Evolutionary conservation across 2,797 vertebrate species (phyloP).

Genomic region (Coregonus ussuriensis): DNA sequence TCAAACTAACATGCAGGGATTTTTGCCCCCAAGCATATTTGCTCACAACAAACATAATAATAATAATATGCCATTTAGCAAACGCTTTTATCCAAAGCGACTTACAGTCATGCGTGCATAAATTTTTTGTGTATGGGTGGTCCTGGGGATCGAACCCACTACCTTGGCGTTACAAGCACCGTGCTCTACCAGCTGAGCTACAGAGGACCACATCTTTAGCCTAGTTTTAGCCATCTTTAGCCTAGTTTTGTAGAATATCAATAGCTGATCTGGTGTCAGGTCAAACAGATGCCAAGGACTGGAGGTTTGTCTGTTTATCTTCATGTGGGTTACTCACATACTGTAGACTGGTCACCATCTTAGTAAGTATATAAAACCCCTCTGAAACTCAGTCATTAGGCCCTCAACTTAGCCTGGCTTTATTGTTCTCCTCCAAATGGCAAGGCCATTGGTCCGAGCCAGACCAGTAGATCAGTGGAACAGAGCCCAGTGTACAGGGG

Average conservation of each 20-base stretch:
- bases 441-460: not conserved
- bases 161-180: no score
- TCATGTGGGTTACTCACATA: no score
- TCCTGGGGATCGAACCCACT: no score
- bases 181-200: no score
- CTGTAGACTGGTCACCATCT: not conserved
- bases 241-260: conserved; percentile 7
- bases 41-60: not conserved
- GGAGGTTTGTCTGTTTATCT: not conserved
- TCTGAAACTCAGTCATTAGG: no score
- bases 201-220: no score
- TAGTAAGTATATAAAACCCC: not conserved
- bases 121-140: no score
- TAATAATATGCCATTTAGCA: no score
- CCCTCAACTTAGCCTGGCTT: no score
- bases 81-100: no score
- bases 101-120: no score
- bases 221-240: not conserved
- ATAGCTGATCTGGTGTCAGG: conserved; percentile 23
- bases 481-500: not conserved
- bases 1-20: conserved; percentile 31
- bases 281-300: conserved; percentile 12
- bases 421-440: no score
- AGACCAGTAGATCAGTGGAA: not conserved
- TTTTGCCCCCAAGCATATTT: not conserved